phyloP scores from a whole-genome alignment of 2,113 vertebrate species.

The Melanerpes formicivorus region DNA sequence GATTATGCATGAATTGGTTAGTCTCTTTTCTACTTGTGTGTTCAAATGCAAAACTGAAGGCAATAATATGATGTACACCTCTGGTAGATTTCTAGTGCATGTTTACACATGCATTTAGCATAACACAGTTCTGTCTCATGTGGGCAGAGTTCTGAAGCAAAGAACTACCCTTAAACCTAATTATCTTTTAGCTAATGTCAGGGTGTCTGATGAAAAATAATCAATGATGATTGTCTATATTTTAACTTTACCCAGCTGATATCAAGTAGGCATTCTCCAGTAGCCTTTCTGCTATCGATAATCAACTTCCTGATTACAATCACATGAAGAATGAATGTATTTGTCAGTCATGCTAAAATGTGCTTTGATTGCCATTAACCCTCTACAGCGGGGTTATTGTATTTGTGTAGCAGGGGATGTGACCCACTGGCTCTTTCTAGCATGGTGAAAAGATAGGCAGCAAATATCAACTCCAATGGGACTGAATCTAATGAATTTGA shows the following conservation, averaged over 20 bases:
- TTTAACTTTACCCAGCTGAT: neutral
- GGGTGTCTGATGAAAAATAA: neutral
- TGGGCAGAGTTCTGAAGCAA: neutral
- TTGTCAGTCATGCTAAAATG: neutral
- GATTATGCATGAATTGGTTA: neutral
- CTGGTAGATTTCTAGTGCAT: neutral
- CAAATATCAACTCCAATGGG: neutral
- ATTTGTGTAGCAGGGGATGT: neutral
- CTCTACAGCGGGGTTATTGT: neutral
- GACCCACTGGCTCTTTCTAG: neutral
- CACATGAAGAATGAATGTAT: neutral
- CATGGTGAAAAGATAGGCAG: neutral
- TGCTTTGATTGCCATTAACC: neutral
- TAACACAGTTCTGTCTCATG: neutral
- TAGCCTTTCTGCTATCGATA: neutral
- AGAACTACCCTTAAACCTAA: neutral
- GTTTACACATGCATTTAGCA: neutral
- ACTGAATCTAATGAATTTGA: conserved; percentile 9
- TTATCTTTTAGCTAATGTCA: neutral
- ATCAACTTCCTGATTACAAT: neutral
- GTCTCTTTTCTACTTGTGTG: neutral
- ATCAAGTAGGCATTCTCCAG: neutral
- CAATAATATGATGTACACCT: neutral
- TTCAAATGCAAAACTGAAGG: neutral
- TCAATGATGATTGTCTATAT: neutral